Conservation (phyloP, 2,113 vertebrate species). For the Leucopsar rothschildi region DNA sequence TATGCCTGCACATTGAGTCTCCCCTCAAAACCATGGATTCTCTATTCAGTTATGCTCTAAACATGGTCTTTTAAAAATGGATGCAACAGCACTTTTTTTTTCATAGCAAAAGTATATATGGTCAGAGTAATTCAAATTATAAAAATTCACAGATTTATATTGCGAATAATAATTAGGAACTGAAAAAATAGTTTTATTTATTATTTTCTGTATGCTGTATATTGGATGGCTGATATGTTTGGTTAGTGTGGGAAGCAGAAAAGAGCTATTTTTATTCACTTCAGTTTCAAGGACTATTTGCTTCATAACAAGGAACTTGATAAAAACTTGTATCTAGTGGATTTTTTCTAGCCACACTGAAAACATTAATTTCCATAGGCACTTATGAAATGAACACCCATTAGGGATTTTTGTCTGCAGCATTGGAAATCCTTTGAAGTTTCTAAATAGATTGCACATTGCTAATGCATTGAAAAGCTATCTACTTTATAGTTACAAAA, state of each 20-base stretch:
- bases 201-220: background rate
- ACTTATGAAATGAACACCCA: background rate
- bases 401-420: background rate
- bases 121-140: background rate
- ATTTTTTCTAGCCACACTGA: background rate
- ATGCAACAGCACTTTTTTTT: background rate
- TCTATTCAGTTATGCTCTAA: background rate
- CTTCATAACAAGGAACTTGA: background rate
- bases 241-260: background rate
- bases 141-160: slow-evolving; percentile 20
- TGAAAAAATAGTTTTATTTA: background rate
- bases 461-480: background rate
- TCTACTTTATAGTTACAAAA: background rate
- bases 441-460: background rate
- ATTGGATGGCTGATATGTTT: background rate
- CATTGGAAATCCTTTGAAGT: slow-evolving; percentile 8
- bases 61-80: background rate
- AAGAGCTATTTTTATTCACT: background rate
- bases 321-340: background rate
- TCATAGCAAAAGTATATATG: background rate
- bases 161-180: slow-evolving; percentile 16
- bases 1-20: background rate
- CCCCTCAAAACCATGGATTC: background rate
- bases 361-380: slow-evolving; percentile 16
- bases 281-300: background rate